Evolutionary conservation across 2,797 vertebrate genomes (phyloP).

Genomic region (Simalia tracyae): DNA sequence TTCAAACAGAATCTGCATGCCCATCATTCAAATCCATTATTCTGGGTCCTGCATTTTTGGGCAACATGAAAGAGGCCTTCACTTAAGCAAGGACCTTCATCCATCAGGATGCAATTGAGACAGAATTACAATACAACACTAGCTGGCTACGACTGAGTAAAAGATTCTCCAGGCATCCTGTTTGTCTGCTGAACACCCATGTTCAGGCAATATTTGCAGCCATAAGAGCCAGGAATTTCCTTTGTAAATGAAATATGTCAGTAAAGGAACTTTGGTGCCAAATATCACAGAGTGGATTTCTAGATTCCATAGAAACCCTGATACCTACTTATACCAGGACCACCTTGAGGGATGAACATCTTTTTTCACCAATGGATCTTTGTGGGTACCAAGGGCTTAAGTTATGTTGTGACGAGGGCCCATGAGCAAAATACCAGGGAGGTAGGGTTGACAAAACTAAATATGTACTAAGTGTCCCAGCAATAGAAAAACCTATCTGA

Average conservation of each 20-base stretch:
- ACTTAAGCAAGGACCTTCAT: not conserved
- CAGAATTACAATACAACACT: not conserved
- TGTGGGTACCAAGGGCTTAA: not conserved
- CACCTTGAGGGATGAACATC: not conserved
- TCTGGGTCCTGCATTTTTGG: not conserved
- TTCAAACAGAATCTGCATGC: not conserved
- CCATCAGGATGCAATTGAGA: not conserved
- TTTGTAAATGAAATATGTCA: not conserved
- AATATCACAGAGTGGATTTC: not conserved
- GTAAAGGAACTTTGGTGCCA: not conserved
- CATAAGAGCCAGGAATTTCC: not conserved
- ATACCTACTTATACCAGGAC: not conserved
- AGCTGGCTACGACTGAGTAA: not conserved
- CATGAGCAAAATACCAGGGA: not conserved
- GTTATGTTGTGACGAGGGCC: not conserved
- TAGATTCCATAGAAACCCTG: not conserved
- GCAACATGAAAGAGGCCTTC: not conserved
- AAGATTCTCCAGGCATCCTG: not conserved
- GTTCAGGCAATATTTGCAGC: not conserved
- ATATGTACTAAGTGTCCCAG: not conserved
- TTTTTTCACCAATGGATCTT: not conserved
- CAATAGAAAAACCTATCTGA: not conserved
- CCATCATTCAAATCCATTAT: not conserved
- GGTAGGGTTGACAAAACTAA: not conserved
- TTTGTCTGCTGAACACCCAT: not conserved